phyloP scores from a whole-genome alignment of 30 jellyfish, hydroid and myxozoan species.

The Cassiopea andromeda region DNA sequence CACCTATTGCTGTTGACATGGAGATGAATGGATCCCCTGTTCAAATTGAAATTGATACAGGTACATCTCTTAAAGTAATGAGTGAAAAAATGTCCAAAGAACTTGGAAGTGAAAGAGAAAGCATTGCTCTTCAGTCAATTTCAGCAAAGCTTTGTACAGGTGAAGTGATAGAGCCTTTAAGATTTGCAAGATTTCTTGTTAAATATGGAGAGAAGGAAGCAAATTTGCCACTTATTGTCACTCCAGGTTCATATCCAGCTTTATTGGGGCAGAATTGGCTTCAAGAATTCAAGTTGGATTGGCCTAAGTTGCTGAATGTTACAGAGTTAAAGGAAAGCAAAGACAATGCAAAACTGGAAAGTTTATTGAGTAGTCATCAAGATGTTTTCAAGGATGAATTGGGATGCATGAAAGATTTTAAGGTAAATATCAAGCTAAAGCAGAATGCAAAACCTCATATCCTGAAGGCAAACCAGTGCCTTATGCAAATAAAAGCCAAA shows the following conservation, averaged over 20 bases:
- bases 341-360: slow-evolving; percentile 1
- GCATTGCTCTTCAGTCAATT: not conserved
- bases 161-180: not conserved
- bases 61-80: not conserved
- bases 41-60: not conserved
- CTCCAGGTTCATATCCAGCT: not conserved
- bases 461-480: slow-evolving; percentile 74
- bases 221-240: not conserved
- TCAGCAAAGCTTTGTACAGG: not conserved
- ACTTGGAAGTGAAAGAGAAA: not conserved
- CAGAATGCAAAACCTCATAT: slow-evolving; percentile 55
- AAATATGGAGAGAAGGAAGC: not conserved
- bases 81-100: not conserved
- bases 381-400: slow-evolving; percentile 32
- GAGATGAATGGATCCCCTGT: not conserved
- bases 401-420: slow-evolving; percentile 17
- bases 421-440: slow-evolving; percentile 7
- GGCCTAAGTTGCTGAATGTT: not conserved
- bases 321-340: not conserved
- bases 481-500: slow-evolving; percentile 57
- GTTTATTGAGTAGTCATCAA: not conserved
- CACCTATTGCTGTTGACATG: not conserved
- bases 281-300: not conserved
- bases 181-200: not conserved
- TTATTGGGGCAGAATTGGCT: not conserved